Base-by-base conservation (phyloP, 2,113 vertebrate species). In the Miniopterus natalensis region DNA sequence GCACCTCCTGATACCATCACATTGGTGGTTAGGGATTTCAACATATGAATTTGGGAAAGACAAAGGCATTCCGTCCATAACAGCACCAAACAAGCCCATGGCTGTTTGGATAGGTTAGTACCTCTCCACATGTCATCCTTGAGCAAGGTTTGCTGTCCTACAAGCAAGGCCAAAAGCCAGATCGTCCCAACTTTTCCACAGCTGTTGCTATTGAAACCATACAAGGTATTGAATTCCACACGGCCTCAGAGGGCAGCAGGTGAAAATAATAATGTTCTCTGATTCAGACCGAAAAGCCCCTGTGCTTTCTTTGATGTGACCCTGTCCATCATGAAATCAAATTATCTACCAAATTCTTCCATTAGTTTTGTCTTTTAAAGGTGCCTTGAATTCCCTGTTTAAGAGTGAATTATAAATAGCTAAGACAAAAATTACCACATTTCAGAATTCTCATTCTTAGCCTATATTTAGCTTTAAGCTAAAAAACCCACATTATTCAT, bases 391-490 rank as follows among this genome's bases (percentile, higher is more conserved):
- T 78, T 87, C 49, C 66, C 59, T 79, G 23, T 81, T 84, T 70
- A 23, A 85, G 92, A 85, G 27, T 31, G 5, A 29, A 65, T 66
- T 53, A 61, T 85, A 95, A 94, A 89, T 85, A 89, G 29, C 36
- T 47, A 66, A 6, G 36, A 53, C 42, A 70, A 90, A 85, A 96
- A 85, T 89, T 63, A 49, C 18, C 53, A 36, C 42, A 57, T 92
- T 84, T 96, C 77, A 95, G 21, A 95, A 80, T 68, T 86, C 47
- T 93, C 17, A 25, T 59, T 55, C 45, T 94, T 75, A 57, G 49
- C 31, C 51, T 81, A 86, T 81, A 81, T 92, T 94, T 89, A 89
- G 53, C 40, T 81, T 90, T 40, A 47, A 81, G 49, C 70, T 80
- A 85, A 92, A 83, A 59, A 1, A 59, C 2, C 3, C 29, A 15